Percentiles rank a stretch among this genome's conserved stretches.
These are phyloP conservation scores for Eulemur macaco DNA, from an alignment of 2,113 vertebrate species.

Conservation along the genomic window DNA sequence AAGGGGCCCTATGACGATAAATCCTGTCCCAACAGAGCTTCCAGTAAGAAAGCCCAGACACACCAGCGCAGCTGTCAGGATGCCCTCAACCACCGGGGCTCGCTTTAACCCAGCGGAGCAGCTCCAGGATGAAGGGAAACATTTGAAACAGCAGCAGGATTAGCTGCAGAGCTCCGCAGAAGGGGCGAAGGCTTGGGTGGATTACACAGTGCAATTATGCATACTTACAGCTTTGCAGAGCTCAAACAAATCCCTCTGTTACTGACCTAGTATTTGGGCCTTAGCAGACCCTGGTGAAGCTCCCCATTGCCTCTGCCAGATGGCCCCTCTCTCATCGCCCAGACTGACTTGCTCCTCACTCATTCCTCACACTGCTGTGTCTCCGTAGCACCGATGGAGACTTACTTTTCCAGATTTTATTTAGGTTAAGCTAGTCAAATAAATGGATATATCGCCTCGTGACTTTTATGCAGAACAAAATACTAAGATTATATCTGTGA, in stretches of 20 bases:
- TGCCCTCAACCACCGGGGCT: neutral
- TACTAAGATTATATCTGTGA: neutral
- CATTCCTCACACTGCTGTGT: neutral
- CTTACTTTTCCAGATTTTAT: neutral
- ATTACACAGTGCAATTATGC: slow-evolving; percentile 9
- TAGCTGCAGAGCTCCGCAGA: neutral
- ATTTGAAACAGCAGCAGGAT: slow-evolving; percentile 33
- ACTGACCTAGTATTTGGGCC: slow-evolving; percentile 51
- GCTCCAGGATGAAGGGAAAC: neutral
- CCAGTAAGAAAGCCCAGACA: neutral
- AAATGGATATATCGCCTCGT: neutral
- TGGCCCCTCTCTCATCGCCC: neutral
- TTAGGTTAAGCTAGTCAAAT: neutral
- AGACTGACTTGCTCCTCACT: slow-evolving; percentile 3
- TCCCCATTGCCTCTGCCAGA: slow-evolving; percentile 38
- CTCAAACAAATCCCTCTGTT: slow-evolving; percentile 52
- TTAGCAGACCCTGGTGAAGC: slow-evolving; percentile 38
- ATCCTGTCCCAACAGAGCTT: neutral
- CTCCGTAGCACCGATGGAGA: neutral
- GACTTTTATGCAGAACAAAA: neutral
- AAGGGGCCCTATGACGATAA: neutral
- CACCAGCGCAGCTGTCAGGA: neutral
- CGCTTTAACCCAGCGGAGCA: neutral
- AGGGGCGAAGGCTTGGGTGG: neutral
- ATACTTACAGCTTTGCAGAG: neutral